Evolutionary conservation across 2,797 vertebrate genomes (phyloP), one percentile per base, ranked within the genome.

Genomic region (Eulemur mongoz): DNA sequence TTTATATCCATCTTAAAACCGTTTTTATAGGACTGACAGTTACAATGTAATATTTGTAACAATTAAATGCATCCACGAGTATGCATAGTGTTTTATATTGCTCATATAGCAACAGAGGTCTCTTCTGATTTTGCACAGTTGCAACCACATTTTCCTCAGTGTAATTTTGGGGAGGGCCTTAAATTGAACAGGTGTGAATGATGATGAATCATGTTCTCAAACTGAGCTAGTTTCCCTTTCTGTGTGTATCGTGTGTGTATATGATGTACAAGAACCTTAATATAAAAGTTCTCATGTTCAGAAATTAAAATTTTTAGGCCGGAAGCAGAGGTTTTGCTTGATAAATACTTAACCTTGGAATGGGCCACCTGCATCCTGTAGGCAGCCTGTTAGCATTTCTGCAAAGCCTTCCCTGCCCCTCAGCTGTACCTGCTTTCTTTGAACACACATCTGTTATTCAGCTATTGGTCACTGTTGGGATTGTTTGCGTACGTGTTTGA

Each of bases 241-340:
- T 61, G 27, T 48, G 65, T 22, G 61, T 48, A 38, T n/a, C 72
- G 59, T 88, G 11, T 63, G 35, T 57, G 1, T 90, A 27, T 80
- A 23, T 61, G 40, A 75, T 27, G 38, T 40, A 18, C n/a, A 78
- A 83, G 23, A 85, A 52, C 72, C 50, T 84, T 87, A 86, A 78
- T 27, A 0, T 92, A 81, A 79, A 89, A 7, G 57, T 61, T 35
- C 43, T 94, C 35, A 30, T 4, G 0, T 89, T 86, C 63, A 73
- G 87, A 93, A 85, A 89, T 89, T 65, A 52, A 78, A 18, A 2
- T 52, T 89, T 85, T 89, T 85, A 69, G 43, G 59, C 91, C 14
- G 1, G 84, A 93, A 89, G 43, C 18, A 72, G 52, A 81, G 38
- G 89, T 92, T 93, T 95, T 91, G 30, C 70, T 84, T 93, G 69